These are phyloP conservation scores for Aspiorhynchus laticeps DNA, from an alignment of 2,113 vertebrate genomes.

Conservation along the genomic window DNA sequence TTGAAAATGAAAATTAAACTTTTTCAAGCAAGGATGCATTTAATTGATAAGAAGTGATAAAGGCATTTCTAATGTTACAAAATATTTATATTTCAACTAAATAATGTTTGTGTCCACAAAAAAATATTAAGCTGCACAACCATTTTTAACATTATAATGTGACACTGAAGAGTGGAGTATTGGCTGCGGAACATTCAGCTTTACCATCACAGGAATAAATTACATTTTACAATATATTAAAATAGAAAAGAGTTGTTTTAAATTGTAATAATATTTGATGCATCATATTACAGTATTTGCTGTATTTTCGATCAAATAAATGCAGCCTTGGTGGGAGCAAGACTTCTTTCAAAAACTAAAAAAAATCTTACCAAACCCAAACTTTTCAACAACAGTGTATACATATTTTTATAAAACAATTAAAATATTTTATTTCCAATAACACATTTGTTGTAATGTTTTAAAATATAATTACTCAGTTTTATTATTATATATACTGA, in stretches of 20 bases:
- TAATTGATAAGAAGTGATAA: neutral
- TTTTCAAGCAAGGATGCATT: neutral
- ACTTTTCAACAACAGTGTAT: neutral
- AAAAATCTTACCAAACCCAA: neutral
- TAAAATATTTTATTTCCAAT: neutral
- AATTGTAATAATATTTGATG: neutral
- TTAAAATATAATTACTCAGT: neutral
- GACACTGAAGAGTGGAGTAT: no score
- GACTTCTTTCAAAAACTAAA: no score
- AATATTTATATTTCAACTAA: neutral
- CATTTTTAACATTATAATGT: no score
- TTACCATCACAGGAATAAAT: no score
- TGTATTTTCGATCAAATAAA: no score
- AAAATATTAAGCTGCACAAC: neutral
- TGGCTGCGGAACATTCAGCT: no score
- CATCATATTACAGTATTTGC: neutral
- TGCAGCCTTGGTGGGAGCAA: no score
- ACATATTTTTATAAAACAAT: neutral
- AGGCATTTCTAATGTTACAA: neutral
- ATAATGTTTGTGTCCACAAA: neutral
- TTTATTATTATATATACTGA: neutral
- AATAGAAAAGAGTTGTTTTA: neutral
- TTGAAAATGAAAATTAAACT: no score
- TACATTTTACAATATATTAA: neutral
- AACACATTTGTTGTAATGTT: neutral